Base-by-base conservation (phyloP, 2,888 invertebrate genomes). In the Trisateles emortualis region DNA sequence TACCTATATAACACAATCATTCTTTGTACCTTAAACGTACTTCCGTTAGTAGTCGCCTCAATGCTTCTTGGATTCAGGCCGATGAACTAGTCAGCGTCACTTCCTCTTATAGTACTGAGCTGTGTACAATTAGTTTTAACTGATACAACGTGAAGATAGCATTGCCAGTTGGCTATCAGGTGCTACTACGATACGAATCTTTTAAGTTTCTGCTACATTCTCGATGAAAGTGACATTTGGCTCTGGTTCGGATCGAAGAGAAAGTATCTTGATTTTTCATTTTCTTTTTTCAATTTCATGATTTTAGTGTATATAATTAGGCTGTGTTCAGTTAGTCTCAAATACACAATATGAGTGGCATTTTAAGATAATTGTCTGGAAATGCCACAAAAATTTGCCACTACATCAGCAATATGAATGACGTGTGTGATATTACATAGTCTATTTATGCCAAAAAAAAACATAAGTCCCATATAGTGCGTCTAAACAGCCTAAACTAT, bases 51-150 rank as follows among this genome's bases (percentile, higher is more conserved):
- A 73, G 74, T 71, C 72, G 74, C 78, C 70, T 77, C 76, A 76
- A 72, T 77, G 74, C 76, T 79, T 83, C 83, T 84, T 82, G 76
- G 74, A 79, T 80, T 74, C 84, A 82, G 88, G 88, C 81, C 87
- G 84, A 87, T 86, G 88, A 89, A 86, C 90, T 78, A 83, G 79
- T 66, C 73, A 81, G 74, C 74, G 84, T 81, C 83, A 88, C 81
- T 86, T 90, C 88, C 89, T 86, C 83, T 81, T 77, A 69, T 78
- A 78, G 58, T 53, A 53, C 56, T 38, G 76, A 52, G 58, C 56
- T 54, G 54, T 38, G 46, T 51, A 43, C 48, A 49, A 64, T 57
- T 54, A 62, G 32, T 57, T 52, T 22, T 26, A 40, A 57, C 49
- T 48, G 38, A 19, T 53, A 38, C 33, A 45, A 36, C 40, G 46